Conservation (phyloP, 2,797 vertebrate genomes). For the Margarornis squamiger region DNA sequence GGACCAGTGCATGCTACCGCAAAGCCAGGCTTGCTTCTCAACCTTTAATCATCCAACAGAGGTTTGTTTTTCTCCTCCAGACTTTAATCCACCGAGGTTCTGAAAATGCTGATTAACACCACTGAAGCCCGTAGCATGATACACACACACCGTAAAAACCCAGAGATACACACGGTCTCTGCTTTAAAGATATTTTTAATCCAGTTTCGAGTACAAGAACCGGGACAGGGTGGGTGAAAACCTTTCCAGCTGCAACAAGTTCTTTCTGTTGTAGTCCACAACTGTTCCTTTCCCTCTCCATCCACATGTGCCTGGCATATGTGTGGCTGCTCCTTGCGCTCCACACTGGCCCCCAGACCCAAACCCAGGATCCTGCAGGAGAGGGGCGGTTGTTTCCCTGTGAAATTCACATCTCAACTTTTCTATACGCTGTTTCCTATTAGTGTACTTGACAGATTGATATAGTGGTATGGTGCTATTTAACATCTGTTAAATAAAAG, state of each 20-base stretch:
- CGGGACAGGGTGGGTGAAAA: not conserved
- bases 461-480: not conserved
- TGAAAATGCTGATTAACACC: not conserved
- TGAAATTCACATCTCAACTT: not conserved
- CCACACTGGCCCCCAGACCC: fast-evolving
- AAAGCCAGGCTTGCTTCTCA: not conserved
- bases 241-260: not conserved
- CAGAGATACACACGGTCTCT: not conserved
- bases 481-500: conserved; percentile 42
- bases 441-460: conserved; percentile 21
- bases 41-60: not conserved
- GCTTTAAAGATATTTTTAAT: not conserved
- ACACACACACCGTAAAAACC: not conserved
- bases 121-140: not conserved
- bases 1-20: not conserved
- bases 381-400: not conserved
- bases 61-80: not conserved
- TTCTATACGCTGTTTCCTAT: conserved; percentile 8
- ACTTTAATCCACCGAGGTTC: not conserved
- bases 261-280: not conserved
- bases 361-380: not conserved
- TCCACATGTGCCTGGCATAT: not conserved
- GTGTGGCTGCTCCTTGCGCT: not conserved
- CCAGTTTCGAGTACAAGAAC: not conserved
- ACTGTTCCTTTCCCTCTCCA: not conserved